phyloP scores from a whole-genome alignment of 2,113 vertebrate species.

The Petroica traversi region DNA sequence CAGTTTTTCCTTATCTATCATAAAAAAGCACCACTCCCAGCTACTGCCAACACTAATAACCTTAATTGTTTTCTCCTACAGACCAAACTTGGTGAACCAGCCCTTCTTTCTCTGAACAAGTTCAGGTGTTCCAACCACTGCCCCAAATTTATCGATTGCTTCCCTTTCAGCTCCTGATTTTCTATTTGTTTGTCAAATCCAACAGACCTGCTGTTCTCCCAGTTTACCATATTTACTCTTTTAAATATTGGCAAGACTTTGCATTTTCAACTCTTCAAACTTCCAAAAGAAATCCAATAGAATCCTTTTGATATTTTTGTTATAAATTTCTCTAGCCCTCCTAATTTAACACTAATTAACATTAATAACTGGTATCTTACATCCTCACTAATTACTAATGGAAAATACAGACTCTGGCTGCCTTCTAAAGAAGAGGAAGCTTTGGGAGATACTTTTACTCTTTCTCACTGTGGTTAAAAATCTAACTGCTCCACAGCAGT shows the following conservation, averaged over 20 bases:
- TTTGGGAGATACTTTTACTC: not conserved
- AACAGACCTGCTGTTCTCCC: not conserved
- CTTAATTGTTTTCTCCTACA: not conserved
- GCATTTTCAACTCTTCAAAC: not conserved
- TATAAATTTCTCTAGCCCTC: not conserved
- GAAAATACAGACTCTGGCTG: not conserved
- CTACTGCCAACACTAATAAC: not conserved
- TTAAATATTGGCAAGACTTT: not conserved
- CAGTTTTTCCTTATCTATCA: not conserved
- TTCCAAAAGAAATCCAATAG: not conserved
- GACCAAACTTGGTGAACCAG: not conserved
- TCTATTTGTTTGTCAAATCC: not conserved
- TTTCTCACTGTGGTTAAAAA: not conserved
- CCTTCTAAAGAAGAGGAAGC: not conserved
- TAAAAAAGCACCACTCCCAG: not conserved
- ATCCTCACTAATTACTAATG: not conserved
- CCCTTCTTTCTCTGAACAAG: not conserved
- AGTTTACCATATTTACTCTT: not conserved
- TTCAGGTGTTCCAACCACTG: not conserved
- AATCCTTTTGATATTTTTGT: not conserved
- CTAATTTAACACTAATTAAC: not conserved
- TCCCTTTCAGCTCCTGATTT: not conserved
- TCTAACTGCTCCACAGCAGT: not conserved
- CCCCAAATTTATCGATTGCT: not conserved
- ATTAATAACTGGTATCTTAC: not conserved